Percentiles rank a stretch among this genome's conserved stretches.
Evolutionary conservation across 2,113 vertebrate genomes (phyloP).

Genomic region (Brevimyrus niger): DNA sequence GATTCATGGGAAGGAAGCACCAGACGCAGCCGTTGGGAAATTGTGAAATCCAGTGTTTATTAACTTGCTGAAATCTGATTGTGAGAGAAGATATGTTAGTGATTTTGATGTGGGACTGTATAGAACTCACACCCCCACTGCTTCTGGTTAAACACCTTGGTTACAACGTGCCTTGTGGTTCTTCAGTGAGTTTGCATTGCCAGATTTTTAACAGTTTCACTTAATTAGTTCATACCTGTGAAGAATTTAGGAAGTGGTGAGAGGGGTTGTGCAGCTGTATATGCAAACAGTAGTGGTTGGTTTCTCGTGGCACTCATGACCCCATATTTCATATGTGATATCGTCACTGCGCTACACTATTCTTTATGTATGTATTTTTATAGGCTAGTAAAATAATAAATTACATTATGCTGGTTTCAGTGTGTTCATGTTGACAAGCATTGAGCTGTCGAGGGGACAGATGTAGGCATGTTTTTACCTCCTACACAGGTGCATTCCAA

Average conservation of each 20-base stretch:
- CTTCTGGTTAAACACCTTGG: not conserved
- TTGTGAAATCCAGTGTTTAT: not conserved
- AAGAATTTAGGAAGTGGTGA: not conserved
- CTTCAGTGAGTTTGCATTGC: not conserved
- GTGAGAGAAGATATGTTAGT: not conserved
- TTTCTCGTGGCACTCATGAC: not conserved
- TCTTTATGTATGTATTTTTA: not conserved
- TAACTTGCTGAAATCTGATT: not conserved
- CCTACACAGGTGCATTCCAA: not conserved
- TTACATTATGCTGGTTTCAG: not conserved
- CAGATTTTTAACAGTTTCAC: not conserved
- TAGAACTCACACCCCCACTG: not conserved
- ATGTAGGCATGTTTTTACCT: not conserved
- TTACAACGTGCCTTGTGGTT: not conserved
- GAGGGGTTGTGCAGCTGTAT: not conserved
- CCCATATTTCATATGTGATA: not conserved
- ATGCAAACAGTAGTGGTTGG: not conserved
- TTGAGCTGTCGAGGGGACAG: not conserved
- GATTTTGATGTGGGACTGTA: not conserved
- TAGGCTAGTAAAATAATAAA: not conserved
- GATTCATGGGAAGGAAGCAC: not conserved
- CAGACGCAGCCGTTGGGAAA: not conserved
- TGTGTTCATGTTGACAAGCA: not conserved
- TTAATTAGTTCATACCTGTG: not conserved
- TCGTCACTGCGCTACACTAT: not conserved